Base-by-base conservation (phyloP, 2,888 invertebrate species). In the Agrochola lychnidis region DNA sequence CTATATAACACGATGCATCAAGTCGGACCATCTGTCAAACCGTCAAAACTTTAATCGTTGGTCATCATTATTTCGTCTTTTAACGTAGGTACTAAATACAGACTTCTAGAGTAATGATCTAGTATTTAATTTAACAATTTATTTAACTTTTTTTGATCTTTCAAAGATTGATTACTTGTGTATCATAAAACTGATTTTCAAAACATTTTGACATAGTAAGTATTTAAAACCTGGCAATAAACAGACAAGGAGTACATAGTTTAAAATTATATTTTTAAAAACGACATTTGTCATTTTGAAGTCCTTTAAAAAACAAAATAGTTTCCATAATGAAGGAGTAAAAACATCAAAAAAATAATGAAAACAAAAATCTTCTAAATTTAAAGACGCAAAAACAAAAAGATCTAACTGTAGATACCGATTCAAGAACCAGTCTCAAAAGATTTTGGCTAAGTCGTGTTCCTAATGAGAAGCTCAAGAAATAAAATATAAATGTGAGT, bases 381-480 rank as follows among this genome's bases (percentile, higher is more conserved):
- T 9, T 48, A 40, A 48, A 2, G 6, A 59, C 16, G 10, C 22
- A 42, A 63, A 71, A 70, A 36, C 16, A 57, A 69, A 71, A 73
- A 48, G n/a, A 68, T 76, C n/a, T 40, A 48, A 51, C 45, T 22
- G 3, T 10, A 62, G 64, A 76, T 69, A 51, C 51, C 0, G 16
- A 62, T 40, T 63, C 7, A 40, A 42, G 59, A 53, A 45, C 40
- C 59, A 40, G 62, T 61, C 48, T 30, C n/a, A 59, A 70, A 70
- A 67, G 4, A 45, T 63, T 64, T 72, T 51, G 36, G 0, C 22
- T 1, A 12, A 30, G 5, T 61, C 36, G 16, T 63, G 48, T 42
- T 63, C 30, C n/a, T 70, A 69, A 71, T 70, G 57, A 70, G 42
- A 14, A 63, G 12, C 59, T 22, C 66, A 62, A 45, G 36, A 74